phyloP scores from a whole-genome alignment of 1,140 invertebrate genomes.

The Drosophila asahinai region DNA sequence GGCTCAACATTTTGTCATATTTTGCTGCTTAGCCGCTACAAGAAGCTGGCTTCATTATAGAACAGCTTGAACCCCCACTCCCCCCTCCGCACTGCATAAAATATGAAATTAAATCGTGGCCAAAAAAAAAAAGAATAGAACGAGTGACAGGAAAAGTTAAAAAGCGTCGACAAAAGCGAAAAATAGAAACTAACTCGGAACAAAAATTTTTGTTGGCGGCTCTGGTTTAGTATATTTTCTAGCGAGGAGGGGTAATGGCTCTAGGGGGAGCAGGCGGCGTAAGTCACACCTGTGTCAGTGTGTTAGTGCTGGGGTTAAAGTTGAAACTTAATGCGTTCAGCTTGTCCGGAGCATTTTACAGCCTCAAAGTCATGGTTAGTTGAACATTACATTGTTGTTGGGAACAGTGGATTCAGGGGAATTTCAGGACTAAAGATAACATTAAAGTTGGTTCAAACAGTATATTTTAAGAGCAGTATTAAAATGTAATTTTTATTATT shows the following conservation, averaged over 20 bases:
- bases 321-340: conserved; percentile 61
- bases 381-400: conserved; percentile 30
- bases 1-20: conserved; percentile 71
- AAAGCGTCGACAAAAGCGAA: conserved; percentile 47
- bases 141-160: conserved; percentile 48
- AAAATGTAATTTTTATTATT: not conserved
- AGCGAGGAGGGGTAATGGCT: conserved; percentile 13
- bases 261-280: not conserved
- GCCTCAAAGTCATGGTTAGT: conserved; percentile 38
- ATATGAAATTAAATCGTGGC: conserved; percentile 66
- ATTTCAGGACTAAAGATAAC: not conserved
- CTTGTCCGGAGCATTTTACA: conserved; percentile 43
- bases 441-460: too few relatives aligned
- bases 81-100: conserved; percentile 34
- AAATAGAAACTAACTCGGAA: conserved; percentile 36
- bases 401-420: conserved; percentile 17
- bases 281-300: conserved; percentile 43
- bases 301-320: conserved; percentile 44
- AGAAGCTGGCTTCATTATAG: conserved; percentile 68
- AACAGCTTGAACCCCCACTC: conserved; percentile 34
- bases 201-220: conserved; percentile 44
- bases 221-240: conserved; percentile 31
- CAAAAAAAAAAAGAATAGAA: conserved; percentile 36
- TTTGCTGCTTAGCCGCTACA: conserved; percentile 61
- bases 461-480: too few relatives aligned